Evolutionary conservation across 2,113 vertebrate genomes (phyloP).

Genomic region (Pteruthius melanotis): DNA sequence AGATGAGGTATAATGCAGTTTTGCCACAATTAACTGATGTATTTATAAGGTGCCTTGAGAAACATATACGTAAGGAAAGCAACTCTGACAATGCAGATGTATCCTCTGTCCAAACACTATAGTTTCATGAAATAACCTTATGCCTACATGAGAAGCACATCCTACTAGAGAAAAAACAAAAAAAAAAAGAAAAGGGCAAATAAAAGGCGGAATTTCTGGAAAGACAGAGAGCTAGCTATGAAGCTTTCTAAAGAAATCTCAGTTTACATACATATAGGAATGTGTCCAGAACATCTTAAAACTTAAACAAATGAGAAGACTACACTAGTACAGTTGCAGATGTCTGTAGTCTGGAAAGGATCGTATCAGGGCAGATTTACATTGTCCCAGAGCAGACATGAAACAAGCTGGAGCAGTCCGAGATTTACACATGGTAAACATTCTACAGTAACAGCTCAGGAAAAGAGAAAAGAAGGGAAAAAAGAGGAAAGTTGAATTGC

Average conservation of each 20-base stretch:
- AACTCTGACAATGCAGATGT: background rate
- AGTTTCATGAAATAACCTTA: background rate
- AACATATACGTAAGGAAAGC: background rate
- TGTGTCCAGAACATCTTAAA: background rate
- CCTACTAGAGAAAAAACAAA: background rate
- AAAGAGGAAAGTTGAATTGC: background rate
- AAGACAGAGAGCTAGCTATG: background rate
- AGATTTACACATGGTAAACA: background rate
- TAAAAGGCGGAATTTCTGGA: background rate
- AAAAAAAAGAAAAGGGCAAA: background rate
- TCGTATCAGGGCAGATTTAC: background rate
- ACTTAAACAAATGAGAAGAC: background rate
- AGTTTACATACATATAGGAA: background rate
- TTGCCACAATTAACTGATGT: background rate
- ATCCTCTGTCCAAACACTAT: background rate
- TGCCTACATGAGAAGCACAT: background rate
- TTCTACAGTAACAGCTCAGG: background rate
- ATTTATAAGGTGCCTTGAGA: background rate
- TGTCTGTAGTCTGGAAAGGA: background rate
- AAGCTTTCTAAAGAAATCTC: background rate
- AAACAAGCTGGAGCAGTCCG: background rate
- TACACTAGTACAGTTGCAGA: background rate
- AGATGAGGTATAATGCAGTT: background rate
- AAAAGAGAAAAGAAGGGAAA: background rate
- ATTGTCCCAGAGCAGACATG: background rate